These are phyloP conservation scores for Rhinogobio ventralis DNA, from an alignment of 2,797 vertebrate genomes.

Conservation along the genomic window DNA sequence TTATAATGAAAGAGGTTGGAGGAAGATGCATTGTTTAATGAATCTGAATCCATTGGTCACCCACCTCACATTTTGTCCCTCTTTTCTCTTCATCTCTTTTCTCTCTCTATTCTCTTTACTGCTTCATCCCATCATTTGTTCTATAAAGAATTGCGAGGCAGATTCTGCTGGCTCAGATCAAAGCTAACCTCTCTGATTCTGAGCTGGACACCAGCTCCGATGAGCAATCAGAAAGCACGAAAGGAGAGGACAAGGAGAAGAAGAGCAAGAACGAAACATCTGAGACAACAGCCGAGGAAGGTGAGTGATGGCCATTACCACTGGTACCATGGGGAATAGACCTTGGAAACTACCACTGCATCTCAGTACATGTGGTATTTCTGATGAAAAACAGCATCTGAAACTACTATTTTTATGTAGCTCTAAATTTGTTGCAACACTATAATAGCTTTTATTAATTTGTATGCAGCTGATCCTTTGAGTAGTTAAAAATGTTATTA, in stretches of 20 bases:
- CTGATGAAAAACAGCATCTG: neutral
- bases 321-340: neutral
- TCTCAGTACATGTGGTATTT: conserved; percentile 44
- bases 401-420: neutral
- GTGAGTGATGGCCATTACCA: conserved; percentile 66
- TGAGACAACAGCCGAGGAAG: conserved; percentile 64
- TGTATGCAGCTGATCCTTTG: neutral
- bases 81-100: conserved; percentile 52
- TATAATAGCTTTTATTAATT: neutral
- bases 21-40: neutral
- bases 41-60: neutral
- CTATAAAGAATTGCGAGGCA: conserved; percentile 98
- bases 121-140: conserved; percentile 66
- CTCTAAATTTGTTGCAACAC: neutral
- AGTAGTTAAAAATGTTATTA: neutral
- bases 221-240: conserved; percentile 71
- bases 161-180: conserved; percentile 98
- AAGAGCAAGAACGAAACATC: conserved; percentile 62
- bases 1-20: neutral
- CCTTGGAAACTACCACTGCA: neutral
- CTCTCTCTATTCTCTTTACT: conserved; percentile 30
- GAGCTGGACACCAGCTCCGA: conserved; percentile 85
- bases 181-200: conserved; percentile 90
- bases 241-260: conserved; percentile 58
- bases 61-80: conserved; percentile 41